These are phyloP conservation scores for Norana najaformis DNA, from an alignment of 2,888 invertebrate species.

Conservation along the genomic window DNA sequence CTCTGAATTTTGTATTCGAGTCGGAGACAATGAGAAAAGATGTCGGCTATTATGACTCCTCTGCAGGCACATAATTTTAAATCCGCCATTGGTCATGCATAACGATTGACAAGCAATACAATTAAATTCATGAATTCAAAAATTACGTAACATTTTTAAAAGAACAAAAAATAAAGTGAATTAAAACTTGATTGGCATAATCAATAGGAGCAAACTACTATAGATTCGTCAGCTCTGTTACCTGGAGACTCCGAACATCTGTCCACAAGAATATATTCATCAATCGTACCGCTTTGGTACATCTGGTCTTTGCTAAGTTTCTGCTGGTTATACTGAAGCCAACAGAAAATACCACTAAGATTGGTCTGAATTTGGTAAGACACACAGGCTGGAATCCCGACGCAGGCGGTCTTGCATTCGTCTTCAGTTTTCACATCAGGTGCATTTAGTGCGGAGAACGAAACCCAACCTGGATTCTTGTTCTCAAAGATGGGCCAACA, in stretches of 20 bases:
- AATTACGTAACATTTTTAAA: no score
- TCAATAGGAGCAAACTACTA: no score
- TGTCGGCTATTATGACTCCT: no score
- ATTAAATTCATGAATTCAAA: no score
- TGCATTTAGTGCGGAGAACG: not conserved
- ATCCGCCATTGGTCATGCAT: no score
- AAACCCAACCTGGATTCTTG: slow-evolving; percentile 6
- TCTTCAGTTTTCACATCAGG: not conserved
- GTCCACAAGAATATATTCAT: not conserved
- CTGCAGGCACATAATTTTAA: no score
- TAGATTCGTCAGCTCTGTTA: no score
- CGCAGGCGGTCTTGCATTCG: not conserved
- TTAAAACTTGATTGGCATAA: no score
- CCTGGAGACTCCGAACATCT: not conserved
- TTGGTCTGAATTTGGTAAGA: not conserved
- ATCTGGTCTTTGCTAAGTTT: not conserved
- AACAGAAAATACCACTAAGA: not conserved
- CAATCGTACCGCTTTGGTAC: not conserved
- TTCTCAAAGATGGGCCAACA: not conserved
- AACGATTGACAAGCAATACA: no score
- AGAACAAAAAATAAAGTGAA: no score
- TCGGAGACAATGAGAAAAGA: no score
- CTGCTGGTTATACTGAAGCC: not conserved
- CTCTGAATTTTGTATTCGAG: no score
- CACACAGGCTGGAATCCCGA: not conserved